Conservation (phyloP, 2,113 vertebrate species). For the Mohoua ochrocephala region DNA sequence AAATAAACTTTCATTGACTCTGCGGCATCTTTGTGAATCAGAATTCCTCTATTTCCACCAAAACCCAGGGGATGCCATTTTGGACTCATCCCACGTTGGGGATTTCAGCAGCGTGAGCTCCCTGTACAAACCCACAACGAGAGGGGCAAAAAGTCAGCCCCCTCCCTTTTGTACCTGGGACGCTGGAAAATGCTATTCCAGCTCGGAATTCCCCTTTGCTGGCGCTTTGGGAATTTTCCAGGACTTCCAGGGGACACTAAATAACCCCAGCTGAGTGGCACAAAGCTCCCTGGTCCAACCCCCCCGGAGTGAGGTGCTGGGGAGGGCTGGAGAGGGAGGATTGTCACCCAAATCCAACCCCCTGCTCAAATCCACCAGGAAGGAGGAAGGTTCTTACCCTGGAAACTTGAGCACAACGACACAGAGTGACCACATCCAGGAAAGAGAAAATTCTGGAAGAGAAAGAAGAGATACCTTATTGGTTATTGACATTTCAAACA, state of each 20-base stretch:
- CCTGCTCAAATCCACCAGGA: neutral
- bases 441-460: conserved; percentile 96
- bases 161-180: neutral
- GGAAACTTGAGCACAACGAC: conserved; percentile 98
- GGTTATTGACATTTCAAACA: neutral
- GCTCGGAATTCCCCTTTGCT: neutral
- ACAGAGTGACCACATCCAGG: conserved; percentile 97
- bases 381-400: conserved; percentile 81
- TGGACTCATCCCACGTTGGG: neutral
- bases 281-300: neutral
- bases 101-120: neutral
- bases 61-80: neutral
- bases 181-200: neutral
- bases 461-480: neutral
- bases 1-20: neutral
- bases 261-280: neutral
- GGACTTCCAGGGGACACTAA: neutral
- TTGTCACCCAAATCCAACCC: neutral
- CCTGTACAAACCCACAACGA: neutral
- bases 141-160: neutral
- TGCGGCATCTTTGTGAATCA: neutral
- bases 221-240: neutral
- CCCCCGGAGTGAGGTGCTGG: neutral
- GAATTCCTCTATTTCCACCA: neutral
- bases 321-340: neutral